Percentiles rank a stretch among this genome's conserved stretches.
Evolutionary conservation across 2,113 vertebrate genomes (phyloP).

Genomic region (Chaenogobius annularis): DNA sequence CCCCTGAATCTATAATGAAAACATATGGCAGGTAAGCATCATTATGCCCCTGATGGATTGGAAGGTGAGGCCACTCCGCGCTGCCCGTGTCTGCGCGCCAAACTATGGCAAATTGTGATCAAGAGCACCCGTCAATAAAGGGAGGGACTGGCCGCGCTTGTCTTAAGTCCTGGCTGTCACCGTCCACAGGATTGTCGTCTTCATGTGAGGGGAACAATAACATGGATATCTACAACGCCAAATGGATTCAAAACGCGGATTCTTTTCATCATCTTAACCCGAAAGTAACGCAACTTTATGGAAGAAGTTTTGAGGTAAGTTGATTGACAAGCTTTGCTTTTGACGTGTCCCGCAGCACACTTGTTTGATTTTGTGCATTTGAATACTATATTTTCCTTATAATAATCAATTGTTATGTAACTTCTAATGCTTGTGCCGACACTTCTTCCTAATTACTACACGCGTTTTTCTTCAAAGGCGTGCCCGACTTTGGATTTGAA

Average conservation of each 20-base stretch:
- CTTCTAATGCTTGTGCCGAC: background rate
- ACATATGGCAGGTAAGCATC: constrained; percentile 47
- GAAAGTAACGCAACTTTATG: constrained; percentile 6
- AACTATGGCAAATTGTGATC: constrained; percentile 75
- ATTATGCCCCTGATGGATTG: constrained; percentile 41
- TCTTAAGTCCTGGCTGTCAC: constrained; percentile 58
- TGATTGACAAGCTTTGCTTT: background rate
- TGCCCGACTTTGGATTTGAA: background rate
- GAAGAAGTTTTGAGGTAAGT: constrained; percentile 46
- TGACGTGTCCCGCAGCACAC: constrained; percentile 17
- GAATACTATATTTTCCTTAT: background rate
- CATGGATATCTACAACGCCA: constrained; percentile 24
- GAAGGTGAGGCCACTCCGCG: constrained; percentile 58
- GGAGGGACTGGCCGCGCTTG: constrained; percentile 65
- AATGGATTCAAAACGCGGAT: background rate
- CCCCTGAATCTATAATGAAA: constrained; percentile 48
- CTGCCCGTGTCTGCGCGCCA: constrained; percentile 46
- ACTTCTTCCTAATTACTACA: background rate
- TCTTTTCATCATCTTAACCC: background rate
- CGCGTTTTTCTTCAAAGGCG: background rate
- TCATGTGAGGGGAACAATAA: constrained; percentile 48
- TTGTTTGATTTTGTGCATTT: constrained; percentile 41
- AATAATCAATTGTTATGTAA: background rate
- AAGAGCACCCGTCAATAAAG: constrained; percentile 70
- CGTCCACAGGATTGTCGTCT: constrained; percentile 56